Conservation (phyloP, 2,888 invertebrate genomes). For the Cheilosia vernalis region DNA sequence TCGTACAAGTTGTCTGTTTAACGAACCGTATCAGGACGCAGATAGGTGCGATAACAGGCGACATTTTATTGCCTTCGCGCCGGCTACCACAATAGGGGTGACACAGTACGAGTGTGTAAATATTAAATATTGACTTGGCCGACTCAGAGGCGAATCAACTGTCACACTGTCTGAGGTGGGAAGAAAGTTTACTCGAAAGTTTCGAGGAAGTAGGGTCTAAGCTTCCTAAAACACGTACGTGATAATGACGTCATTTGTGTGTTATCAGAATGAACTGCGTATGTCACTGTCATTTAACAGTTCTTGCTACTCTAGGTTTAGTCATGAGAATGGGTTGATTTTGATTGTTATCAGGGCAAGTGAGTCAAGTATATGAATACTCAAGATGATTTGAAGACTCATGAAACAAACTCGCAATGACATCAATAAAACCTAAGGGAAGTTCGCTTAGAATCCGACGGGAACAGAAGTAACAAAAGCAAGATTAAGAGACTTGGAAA, state of each 20-base stretch:
- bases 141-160: slow-evolving; percentile 17
- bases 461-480: too few relatives aligned
- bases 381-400: too few relatives aligned
- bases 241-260: background rate
- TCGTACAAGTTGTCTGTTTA: slow-evolving; percentile 30
- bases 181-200: background rate
- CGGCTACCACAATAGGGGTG: background rate
- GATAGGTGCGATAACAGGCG: slow-evolving; percentile 19
- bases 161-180: background rate
- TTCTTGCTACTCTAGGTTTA: slow-evolving; percentile 2
- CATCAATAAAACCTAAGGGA: too few relatives aligned
- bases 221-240: background rate
- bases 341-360: background rate
- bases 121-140: slow-evolving; percentile 59
- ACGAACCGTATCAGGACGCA: slow-evolving; percentile 29
- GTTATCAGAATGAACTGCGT: background rate
- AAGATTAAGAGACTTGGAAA: too few relatives aligned
- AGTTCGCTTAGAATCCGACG: too few relatives aligned
- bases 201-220: background rate
- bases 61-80: slow-evolving; percentile 30
- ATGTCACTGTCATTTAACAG: background rate
- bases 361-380: background rate
- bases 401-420: too few relatives aligned
- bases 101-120: slow-evolving; percentile 3
- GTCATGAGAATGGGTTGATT: background rate